Conservation (phyloP, 30 jellyfish, hydroid and myxozoan genomes). For the Mastigias papua region DNA sequence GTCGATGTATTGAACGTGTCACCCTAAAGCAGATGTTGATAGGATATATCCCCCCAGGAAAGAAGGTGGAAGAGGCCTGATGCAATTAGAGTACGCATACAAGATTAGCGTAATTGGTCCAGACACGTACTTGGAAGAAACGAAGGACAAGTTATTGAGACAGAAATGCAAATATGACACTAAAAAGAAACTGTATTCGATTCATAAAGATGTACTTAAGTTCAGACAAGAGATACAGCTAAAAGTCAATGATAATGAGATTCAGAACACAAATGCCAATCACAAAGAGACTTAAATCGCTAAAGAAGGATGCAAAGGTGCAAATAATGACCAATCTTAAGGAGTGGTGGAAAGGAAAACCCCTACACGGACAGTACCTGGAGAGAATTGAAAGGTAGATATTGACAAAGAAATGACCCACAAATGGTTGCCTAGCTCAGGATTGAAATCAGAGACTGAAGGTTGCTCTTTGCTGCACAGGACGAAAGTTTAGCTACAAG, state of each 20-base stretch:
- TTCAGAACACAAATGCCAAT: background rate
- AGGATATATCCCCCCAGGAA: background rate
- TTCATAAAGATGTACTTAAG: background rate
- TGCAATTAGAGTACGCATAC: conserved; percentile 2
- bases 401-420: background rate
- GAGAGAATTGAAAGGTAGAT: background rate
- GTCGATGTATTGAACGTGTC: background rate
- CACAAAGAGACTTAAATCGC: background rate
- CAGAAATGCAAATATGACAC: background rate
- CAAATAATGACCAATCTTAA: background rate
- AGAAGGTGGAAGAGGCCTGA: conserved; percentile 19
- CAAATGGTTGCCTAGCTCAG: background rate
- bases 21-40: conserved; percentile 19
- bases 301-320: background rate
- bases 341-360: background rate
- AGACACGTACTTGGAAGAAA: background rate
- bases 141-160: background rate
- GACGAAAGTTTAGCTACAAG: background rate
- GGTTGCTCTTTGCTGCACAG: background rate
- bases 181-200: background rate
- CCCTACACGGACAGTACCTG: background rate
- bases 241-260: background rate
- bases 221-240: background rate
- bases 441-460: background rate
- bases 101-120: background rate